Evolutionary conservation across 2,797 vertebrate genomes (phyloP), one percentile per base, ranked within the genome.

Genomic region (Helarctos malayanus): DNA sequence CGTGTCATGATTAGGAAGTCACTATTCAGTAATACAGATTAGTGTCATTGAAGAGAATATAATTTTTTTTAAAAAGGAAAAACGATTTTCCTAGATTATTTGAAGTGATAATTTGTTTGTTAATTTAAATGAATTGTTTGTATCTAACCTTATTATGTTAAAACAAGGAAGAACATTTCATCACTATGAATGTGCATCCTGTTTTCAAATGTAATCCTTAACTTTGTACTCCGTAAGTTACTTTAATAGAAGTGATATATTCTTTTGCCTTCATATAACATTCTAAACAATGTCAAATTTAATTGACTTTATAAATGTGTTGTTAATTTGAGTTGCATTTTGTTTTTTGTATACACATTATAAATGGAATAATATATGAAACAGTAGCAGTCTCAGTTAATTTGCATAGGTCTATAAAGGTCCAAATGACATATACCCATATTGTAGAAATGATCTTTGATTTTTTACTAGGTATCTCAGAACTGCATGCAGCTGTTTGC

Each of bases 391-490:
- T 56, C 38, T 85, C 18, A 87, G 18, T 73, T 88, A 79, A 85
- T 87, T 90, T 93, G 23, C 8, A 0, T 88, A 57, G 89, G 32
- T 56, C 38, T 69, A 57, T 91, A 87, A 73, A n/a, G 93, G 7
- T 80, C 41, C 52, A 83, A 63, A 80, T 73, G 12, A 78, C 91
- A 63, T 92, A 92, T 38, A 68, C 13, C 14, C 45, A 32, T 88
- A 16, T 68, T 91, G 3, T 92, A 89, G 81, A 88, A 87, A 63
- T 76, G 61, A 94, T 23, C 78, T 83, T 96, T 65, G 59, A 84
- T 83, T 93, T 90, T 95, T 93, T 29, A 83, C 52, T 91, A 47
- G n/a, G 4, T 93, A 91, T 91, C 95, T 87, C 21, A 95, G 75
- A 84, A 84, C 16, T 97, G 1, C 47, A 68, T 93, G 16, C 61